Evolutionary conservation across 2,888 invertebrate genomes (phyloP).

Genomic region (Lasius platythorax): DNA sequence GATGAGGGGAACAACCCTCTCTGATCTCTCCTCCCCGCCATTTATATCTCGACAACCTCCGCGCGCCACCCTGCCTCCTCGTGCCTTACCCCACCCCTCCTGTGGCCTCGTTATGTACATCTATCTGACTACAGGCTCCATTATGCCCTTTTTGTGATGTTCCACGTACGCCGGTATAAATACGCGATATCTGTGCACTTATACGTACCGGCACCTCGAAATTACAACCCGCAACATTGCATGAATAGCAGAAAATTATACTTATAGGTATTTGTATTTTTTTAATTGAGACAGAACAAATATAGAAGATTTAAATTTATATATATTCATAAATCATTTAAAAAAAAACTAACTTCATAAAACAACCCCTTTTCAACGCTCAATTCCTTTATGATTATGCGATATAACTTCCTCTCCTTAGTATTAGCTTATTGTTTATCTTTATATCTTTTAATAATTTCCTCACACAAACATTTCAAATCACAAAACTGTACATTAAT

Average conservation of each 20-base stretch:
- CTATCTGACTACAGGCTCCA: slow-evolving; percentile 83
- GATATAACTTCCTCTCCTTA: background rate
- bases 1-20: slow-evolving; percentile 70
- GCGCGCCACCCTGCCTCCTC: slow-evolving; percentile 53
- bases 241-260: slow-evolving; percentile 12
- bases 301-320: background rate
- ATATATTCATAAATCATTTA: background rate
- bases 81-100: slow-evolving; percentile 57
- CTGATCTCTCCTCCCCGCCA: slow-evolving; percentile 62
- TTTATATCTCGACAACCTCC: slow-evolving; percentile 59
- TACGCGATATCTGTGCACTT: slow-evolving; percentile 56
- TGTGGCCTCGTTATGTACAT: slow-evolving; percentile 84
- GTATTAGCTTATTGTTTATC: background rate
- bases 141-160: slow-evolving; percentile 83
- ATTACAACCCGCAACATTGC: slow-evolving; percentile 30
- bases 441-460: background rate
- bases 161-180: slow-evolving; percentile 64
- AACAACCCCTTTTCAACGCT: background rate
- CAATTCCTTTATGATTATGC: background rate
- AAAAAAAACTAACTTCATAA: background rate
- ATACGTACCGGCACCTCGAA: slow-evolving; percentile 13
- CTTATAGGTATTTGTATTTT: background rate
- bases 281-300: background rate
- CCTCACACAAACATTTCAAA: background rate
- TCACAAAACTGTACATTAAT: background rate